Evolutionary conservation across 2,113 vertebrate species (phyloP), one percentile per base, ranked within the genome.

Genomic region (Melospiza georgiana): DNA sequence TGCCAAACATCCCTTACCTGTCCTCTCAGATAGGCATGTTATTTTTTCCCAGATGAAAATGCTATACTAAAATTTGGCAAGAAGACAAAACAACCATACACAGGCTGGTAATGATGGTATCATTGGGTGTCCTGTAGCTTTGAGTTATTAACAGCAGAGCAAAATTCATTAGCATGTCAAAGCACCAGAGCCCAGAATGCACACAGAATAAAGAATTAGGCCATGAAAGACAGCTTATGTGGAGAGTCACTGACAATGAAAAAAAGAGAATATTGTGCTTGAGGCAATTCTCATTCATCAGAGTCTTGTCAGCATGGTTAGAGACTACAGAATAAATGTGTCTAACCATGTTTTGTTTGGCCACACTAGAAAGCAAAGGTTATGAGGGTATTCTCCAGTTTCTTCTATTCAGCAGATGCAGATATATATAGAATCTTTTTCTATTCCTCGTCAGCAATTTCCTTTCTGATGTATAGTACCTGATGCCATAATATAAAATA

Each of bases 211-310:
- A 89, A 94, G 92, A 95, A 94, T 74, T 85, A 94, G 79, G 57
- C 83, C 85, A 82, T 87, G 88, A 96, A 96, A 95, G 93, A 91
- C 86, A 94, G 81, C 37, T 58, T 95, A 83, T 93, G 79, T 92
- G 88, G 89, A 82, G 77, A 96, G 91, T 93, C 89, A 93, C 57
- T 16, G 23, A 73, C 79, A 91, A 68, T 23, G 43, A 85, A 84
- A 85, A 95, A 84, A 83, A 89, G 79, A 93, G 54, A 82, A 90
- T 85, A 68, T 31, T 69, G 22, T 72, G 72, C 89, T 93, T 75
- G 35, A 17, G 83, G 94, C 87, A 57, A 48, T 83, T 95, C 75
- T 94, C 17, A 75, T 69, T 86, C 68, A 79, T 95, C 85, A 81
- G 76, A 89, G 69, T 90, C 74, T 94, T 95, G 84, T 92, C 93